Percentiles rank a stretch among this genome's conserved stretches.
Evolutionary conservation across 2,113 vertebrate species (phyloP).

Genomic region (Apus apus): DNA sequence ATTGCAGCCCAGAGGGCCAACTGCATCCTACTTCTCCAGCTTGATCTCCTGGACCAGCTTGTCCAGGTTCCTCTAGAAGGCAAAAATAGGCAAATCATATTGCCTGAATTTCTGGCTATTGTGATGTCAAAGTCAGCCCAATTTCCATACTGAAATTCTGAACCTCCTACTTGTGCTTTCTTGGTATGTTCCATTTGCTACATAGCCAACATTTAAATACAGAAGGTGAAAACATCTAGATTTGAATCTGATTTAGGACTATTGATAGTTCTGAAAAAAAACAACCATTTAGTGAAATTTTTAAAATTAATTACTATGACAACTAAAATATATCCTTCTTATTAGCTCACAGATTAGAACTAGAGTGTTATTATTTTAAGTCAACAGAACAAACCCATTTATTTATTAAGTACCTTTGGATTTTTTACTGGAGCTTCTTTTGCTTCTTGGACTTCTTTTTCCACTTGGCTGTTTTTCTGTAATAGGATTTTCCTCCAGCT

Average conservation of each 20-base stretch:
- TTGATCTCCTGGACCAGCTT: too few species aligned
- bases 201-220: background rate
- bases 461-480: constrained; percentile 41
- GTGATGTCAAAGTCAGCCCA: background rate
- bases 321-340: background rate
- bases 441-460: constrained; percentile 67
- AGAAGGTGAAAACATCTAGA: background rate
- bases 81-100: background rate
- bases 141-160: background rate
- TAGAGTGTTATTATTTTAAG: background rate
- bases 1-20: too few species aligned
- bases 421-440: constrained; percentile 58
- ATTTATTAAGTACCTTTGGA: constrained; percentile 53
- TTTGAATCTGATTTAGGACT: background rate
- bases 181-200: background rate
- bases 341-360: background rate
- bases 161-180: background rate
- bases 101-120: background rate
- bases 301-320: background rate
- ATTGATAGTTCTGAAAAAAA: background rate
- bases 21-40: too few species aligned
- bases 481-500: constrained; percentile 40
- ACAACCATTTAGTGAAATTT: background rate
- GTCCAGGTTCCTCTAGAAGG: too few species aligned
- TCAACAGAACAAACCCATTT: background rate